These are phyloP conservation scores for Dryococelus australis DNA, from an alignment of 2,888 invertebrate genomes.

Conservation along the genomic window DNA sequence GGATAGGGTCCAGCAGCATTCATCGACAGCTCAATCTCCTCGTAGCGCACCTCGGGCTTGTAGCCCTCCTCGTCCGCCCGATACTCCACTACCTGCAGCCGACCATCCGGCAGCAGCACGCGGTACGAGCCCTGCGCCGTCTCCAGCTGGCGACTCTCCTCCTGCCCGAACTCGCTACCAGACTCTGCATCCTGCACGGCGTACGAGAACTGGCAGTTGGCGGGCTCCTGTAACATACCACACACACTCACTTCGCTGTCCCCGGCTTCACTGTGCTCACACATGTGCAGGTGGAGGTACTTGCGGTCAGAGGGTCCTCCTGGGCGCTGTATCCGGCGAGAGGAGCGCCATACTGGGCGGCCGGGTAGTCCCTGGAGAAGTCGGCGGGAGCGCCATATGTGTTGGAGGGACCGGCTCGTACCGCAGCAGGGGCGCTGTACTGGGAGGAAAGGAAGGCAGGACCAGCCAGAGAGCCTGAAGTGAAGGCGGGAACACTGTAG, in stretches of 20 bases:
- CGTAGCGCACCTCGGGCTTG: conserved; percentile 66
- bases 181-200: conserved; percentile 67
- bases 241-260: background rate
- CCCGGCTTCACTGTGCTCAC: background rate
- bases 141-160: conserved; percentile 70
- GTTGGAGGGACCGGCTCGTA: conserved; percentile 3
- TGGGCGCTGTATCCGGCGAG: conserved; percentile 17
- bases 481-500: conserved; percentile 34
- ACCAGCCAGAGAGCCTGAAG: too few species aligned
- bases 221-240: conserved; percentile 61
- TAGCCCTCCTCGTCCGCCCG: conserved; percentile 69
- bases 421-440: background rate
- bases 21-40: conserved; percentile 45
- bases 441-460: conserved; percentile 23
- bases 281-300: background rate
- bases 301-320: conserved; percentile 21
- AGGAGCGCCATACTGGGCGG: conserved; percentile 19
- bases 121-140: conserved; percentile 70
- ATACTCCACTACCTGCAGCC: conserved; percentile 70
- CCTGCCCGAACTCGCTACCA: conserved; percentile 70
- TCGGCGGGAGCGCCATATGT: conserved; percentile 36
- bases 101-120: conserved; percentile 69
- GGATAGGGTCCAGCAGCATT: conserved; percentile 5
- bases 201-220: conserved; percentile 70
- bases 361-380: conserved; percentile 5